These are phyloP conservation scores for Halocynthia aurantium DNA, from an alignment of 23 tunicate genomes.

Conservation along the genomic window DNA sequence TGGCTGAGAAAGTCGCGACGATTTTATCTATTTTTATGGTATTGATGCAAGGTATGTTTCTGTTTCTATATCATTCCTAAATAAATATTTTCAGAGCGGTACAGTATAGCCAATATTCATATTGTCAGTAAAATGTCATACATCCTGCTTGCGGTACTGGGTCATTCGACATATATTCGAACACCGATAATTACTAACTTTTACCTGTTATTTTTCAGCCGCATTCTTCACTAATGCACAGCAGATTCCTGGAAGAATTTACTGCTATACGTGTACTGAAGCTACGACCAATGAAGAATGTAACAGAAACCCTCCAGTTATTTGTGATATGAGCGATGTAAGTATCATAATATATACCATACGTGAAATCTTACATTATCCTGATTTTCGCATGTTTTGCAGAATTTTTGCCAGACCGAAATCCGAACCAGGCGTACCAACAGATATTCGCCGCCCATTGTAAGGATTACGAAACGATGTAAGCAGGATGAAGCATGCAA, in stretches of 20 bases:
- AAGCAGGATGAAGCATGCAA: slow-evolving; percentile 15
- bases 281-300: slow-evolving; percentile 14
- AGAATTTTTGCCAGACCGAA: slow-evolving; percentile 15
- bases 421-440: not conserved
- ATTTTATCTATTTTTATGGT: no score
- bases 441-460: not conserved
- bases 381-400: not conserved
- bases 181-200: no score
- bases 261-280: slow-evolving; percentile 16
- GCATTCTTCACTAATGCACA: no score
- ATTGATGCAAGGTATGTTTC: no score
- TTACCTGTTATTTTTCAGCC: no score
- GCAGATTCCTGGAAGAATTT: not conserved
- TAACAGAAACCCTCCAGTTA: slow-evolving; percentile 15
- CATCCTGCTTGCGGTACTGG: no score
- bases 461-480: slow-evolving; percentile 23
- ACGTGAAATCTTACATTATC: not conserved
- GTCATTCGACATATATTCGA: no score
- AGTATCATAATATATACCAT: not conserved
- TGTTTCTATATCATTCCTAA: no score
- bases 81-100: no score
- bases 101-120: no score
- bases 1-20: no score
- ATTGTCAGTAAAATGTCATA: no score
- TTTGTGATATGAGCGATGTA: not conserved